A percentile compares a stretch with the other conserved stretches of the same genome.
Evolutionary conservation across 1,140 invertebrate genomes (phyloP).

Genomic region (Leptinotarsa defecta): DNA sequence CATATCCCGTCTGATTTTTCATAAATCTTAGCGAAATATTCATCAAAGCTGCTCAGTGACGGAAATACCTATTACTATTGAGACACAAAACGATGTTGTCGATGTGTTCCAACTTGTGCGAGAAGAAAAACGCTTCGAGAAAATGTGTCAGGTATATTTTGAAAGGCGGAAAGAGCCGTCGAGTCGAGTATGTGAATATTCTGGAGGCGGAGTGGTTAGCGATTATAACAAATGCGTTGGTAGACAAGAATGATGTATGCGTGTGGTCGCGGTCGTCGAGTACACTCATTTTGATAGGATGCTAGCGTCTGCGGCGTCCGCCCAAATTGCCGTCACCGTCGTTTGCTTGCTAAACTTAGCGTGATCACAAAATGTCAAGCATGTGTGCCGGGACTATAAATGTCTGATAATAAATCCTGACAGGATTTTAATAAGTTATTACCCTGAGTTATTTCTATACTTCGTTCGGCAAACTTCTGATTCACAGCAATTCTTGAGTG

Average conservation of each 20-base stretch:
- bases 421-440: neutral
- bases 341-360: constrained; percentile 26
- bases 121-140: neutral
- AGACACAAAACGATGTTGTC: neutral
- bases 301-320: constrained; percentile 14
- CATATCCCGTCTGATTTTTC: no score
- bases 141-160: neutral
- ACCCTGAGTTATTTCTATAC: no score
- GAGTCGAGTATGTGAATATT: constrained; percentile 14
- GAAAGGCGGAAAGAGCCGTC: constrained; percentile 18
- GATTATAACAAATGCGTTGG: constrained; percentile 21
- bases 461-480: no score
- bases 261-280: constrained; percentile 21
- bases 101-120: neutral
- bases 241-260: constrained; percentile 22
- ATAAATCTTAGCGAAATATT: no score
- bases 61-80: constrained; percentile 11
- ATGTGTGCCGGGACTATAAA: constrained; percentile 6
- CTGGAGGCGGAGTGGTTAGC: neutral
- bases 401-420: constrained; percentile 16
- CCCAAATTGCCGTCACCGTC: constrained; percentile 16
- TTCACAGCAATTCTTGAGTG: no score
- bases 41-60: neutral
- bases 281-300: constrained; percentile 12
- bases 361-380: constrained; percentile 18